A percentile compares a stretch with the other conserved stretches of the same genome.
Evolutionary conservation across 2,888 invertebrate genomes (phyloP).

Genomic region (Trachelus troglodyta): DNA sequence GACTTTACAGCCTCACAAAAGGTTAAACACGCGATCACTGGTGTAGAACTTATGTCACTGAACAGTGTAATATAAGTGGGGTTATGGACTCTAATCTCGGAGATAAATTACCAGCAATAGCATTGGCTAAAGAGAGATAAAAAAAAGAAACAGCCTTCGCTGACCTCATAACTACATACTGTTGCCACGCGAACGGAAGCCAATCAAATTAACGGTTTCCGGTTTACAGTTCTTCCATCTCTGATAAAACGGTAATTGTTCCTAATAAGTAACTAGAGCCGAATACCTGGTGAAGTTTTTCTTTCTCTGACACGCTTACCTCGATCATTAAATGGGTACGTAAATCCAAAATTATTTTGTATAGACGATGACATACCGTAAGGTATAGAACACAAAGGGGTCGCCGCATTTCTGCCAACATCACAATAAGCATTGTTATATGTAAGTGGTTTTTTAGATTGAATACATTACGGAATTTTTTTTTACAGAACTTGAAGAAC

Average conservation of each 20-base stretch:
- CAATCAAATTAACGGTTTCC: background rate
- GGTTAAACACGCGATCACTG: background rate
- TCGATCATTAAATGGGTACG: background rate
- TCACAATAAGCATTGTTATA: background rate
- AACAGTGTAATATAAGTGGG: background rate
- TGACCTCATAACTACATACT: background rate
- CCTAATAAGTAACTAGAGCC: too few relatives aligned
- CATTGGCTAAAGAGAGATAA: background rate
- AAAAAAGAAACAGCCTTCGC: background rate
- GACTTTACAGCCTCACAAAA: background rate
- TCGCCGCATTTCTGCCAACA: background rate
- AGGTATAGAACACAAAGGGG: background rate
- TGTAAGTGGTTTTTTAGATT: background rate
- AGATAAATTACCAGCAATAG: background rate
- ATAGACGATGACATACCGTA: background rate
- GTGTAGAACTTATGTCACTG: background rate
- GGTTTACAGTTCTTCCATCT: background rate
- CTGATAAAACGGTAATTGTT: too few relatives aligned
- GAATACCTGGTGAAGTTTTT: background rate
- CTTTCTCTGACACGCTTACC: background rate
- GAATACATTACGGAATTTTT: background rate
- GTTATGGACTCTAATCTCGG: background rate
- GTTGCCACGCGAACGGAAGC: background rate
- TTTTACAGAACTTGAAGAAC: slow-evolving; percentile 42
- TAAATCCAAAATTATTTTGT: background rate